A percentile compares a stretch with the other conserved stretches of the same genome.
Evolutionary conservation across 2,113 vertebrate species (phyloP).

Genomic region (Crotalus tigris): DNA sequence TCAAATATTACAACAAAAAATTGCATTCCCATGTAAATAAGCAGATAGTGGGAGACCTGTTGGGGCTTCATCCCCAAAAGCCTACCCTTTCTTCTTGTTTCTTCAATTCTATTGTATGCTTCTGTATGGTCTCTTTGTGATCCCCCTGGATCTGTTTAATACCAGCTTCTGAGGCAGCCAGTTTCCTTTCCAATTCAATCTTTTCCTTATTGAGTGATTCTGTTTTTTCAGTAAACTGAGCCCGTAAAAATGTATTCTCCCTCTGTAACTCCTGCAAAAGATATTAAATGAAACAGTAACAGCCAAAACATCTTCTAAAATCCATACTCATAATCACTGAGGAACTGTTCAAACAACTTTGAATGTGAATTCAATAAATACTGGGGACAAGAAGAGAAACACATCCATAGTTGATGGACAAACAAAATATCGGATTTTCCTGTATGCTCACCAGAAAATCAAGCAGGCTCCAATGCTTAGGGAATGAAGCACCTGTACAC

Average conservation of each 20-base stretch:
- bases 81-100: conserved; percentile 95
- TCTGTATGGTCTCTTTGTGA: conserved; percentile 81
- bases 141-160: conserved; percentile 78
- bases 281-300: not conserved
- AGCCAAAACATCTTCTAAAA: not conserved
- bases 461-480: not conserved
- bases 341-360: not conserved
- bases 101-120: conserved; percentile 87
- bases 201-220: conserved; percentile 84
- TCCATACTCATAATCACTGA: not conserved
- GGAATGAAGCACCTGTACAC: not conserved
- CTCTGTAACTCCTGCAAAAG: conserved; percentile 85
- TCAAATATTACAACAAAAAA: not conserved
- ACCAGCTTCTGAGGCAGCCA: conserved; percentile 87
- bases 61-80: not conserved
- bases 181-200: conserved; percentile 83
- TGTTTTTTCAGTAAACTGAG: conserved; percentile 88
- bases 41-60: not conserved
- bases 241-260: conserved; percentile 89
- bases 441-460: not conserved
- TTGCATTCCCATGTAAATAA: not conserved
- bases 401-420: not conserved
- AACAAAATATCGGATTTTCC: too few species aligned
- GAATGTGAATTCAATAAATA: not conserved
- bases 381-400: not conserved